Evolutionary conservation across 2,888 invertebrate species (phyloP), one percentile per base, ranked within the genome.

Genomic region (Drosophila paucipuncta): DNA sequence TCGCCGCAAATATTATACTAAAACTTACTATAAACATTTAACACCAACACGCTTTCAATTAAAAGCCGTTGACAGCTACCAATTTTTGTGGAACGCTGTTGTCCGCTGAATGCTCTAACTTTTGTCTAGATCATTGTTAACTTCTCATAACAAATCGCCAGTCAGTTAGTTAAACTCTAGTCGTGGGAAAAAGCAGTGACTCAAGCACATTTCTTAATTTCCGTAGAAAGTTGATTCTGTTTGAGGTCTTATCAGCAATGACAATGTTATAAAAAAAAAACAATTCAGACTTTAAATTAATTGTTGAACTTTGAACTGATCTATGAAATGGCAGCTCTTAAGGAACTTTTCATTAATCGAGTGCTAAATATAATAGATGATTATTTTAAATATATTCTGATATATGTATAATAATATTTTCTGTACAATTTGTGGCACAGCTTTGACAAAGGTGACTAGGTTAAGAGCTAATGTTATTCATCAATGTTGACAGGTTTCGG

Each of bases 31-130:
- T 67, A 77, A 81, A 68, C 76, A 80, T 89, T 87, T 82, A 89
- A 82, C 88, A 82, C 75, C 76, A 78, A 76, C 90, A 79, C 72
- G 85, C 73, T 80, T 78, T 82, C 88, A 90, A 90, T 88, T 85
- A 83, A 88, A 80, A 68, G 70, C 64, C 73, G 85, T 83, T 88
- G 85, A 86, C 85, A 90, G 85, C 85, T 73, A 76, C 76, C 85
- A 82, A 82, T 87, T 87, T 76, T 76, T 69, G 73, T 63, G 50
- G 39, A 57, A 61, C 64, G 59, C 54, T 61, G 43, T 25, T 65
- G 68, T 72, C 41, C 72, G 31, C 72, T 41, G n/a, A 60, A 68
- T 79, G 41, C 73, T 58, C 76, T 73, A 68, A 69, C 77, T 35
- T 73, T 61, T 22, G 10, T 5, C 6, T 10, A 31, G 58, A 64